Base-by-base conservation (phyloP, 2,888 invertebrate species). In the Oxytorus armatus region DNA sequence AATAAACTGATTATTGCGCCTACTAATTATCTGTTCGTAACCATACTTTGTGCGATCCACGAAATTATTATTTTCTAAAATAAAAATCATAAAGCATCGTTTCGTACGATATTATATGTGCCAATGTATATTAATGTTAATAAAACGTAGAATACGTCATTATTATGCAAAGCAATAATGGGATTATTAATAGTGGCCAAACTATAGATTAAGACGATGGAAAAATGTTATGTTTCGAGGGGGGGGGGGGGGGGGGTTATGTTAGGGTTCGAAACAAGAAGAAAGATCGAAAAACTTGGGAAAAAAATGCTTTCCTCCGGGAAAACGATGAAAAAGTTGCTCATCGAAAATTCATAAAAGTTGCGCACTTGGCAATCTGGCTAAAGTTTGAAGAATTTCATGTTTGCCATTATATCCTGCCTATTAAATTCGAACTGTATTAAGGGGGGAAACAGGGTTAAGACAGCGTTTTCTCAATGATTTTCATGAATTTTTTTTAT, bases 331-430 rank as follows among this genome's bases (percentile, higher is more conserved):
- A 47, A 33, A 70, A 57, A n/a, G 57, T 33, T 21, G 47, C 29
- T 59, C 18, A 36, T 55, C 36, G 51, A 51, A 39, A 51, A 68
- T 76, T 75, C 16, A 39, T 39, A 49, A 47, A 68, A 59, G 36
- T 39, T 76, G 8, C 29, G 65, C 59, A 53, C 42, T 61, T 61
- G 25, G 51, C 53, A 33, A 69, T 53, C 25, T 10, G 51, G 29
- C 5, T 29, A 76, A 53, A 69, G 25, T 75, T 76, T 51, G 2
- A 36, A 25, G 61, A 44, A 69, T 63, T 33, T 53, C 51, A 44
- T 76, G 68, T 61, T 76, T 69, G 44, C 44, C 33, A 61, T 76
- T 61, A 42, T 53, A 29, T 29, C 29, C 8, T 16, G 23, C 42
- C 25, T 21, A 11, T 1, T 8, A 53, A 69, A 61, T 18, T 66